phyloP scores from a whole-genome alignment of 2,797 vertebrate species.

The Synanceia verrucosa region DNA sequence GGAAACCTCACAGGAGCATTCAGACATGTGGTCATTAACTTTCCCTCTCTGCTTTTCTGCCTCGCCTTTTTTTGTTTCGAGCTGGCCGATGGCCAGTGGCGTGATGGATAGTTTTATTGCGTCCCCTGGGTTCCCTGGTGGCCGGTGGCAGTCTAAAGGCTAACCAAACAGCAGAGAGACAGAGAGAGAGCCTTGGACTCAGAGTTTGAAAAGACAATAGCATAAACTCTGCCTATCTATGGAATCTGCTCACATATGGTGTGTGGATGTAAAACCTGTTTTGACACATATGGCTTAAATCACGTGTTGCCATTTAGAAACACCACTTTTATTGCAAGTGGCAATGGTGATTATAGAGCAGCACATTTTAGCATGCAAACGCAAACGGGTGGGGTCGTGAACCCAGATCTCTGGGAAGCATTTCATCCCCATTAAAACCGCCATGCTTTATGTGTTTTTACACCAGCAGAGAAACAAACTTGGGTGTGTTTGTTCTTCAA shows the following conservation, averaged over 20 bases:
- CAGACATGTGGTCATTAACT: slow-evolving; percentile 67
- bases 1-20: slow-evolving; percentile 52
- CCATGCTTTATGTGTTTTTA: slow-evolving; percentile 15
- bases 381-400: slow-evolving; percentile 18
- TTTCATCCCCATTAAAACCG: slow-evolving; percentile 22
- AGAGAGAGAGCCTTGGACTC: slow-evolving; percentile 48
- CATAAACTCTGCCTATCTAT: slow-evolving; percentile 36
- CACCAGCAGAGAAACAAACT: slow-evolving; percentile 27
- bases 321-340: slow-evolving; percentile 57
- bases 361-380: slow-evolving; percentile 50
- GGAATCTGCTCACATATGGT: slow-evolving; percentile 51
- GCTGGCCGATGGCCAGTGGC: slow-evolving; percentile 49
- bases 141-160: slow-evolving; percentile 57
- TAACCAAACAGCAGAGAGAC: slow-evolving; percentile 51
- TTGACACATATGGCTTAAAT: slow-evolving; percentile 65
- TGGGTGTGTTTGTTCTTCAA: slow-evolving; percentile 16
- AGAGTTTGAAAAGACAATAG: slow-evolving; percentile 31
- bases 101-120: slow-evolving; percentile 69
- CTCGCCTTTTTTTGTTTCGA: slow-evolving; percentile 6
- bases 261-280: slow-evolving; percentile 47
- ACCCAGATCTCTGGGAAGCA: slow-evolving; percentile 10
- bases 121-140: slow-evolving; percentile 43
- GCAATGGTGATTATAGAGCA: slow-evolving; percentile 47
- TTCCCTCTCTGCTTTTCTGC: slow-evolving; percentile 22
- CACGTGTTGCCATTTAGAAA: slow-evolving; percentile 54